Evolutionary conservation across 2,797 vertebrate species (phyloP).

Genomic region (Myiothlypis chrysogaster): DNA sequence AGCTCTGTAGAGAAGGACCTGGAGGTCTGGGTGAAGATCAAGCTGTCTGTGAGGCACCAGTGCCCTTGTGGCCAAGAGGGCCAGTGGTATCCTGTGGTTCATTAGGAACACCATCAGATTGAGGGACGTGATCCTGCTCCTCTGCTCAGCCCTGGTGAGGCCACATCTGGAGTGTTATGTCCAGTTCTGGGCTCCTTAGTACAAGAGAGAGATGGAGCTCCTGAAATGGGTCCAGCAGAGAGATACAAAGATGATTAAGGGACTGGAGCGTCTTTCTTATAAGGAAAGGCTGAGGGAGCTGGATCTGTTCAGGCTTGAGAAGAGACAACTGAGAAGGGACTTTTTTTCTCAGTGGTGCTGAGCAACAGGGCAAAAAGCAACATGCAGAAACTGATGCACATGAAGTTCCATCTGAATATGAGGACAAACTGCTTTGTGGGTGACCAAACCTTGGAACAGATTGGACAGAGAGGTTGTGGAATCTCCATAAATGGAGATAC

Average conservation of each 20-base stretch:
- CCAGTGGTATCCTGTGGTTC: background rate
- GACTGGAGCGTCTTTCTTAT: background rate
- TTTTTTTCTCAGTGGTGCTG: background rate
- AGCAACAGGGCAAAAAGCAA: background rate
- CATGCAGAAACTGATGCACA: background rate
- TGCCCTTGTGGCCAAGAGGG: background rate
- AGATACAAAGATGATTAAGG: background rate
- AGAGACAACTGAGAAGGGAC: background rate
- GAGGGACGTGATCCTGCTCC: rapidly evolving
- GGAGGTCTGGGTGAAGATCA: background rate
- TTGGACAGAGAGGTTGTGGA: background rate
- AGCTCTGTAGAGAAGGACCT: background rate
- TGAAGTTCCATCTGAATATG: background rate
- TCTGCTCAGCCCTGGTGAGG: background rate
- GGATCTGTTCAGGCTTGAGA: background rate
- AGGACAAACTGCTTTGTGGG: background rate
- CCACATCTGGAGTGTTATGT: background rate
- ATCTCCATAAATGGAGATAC: background rate
- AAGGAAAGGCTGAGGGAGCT: background rate
- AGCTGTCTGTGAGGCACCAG: background rate
- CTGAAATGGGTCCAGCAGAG: background rate
- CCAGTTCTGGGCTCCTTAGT: background rate
- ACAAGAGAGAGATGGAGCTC: background rate
- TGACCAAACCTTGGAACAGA: background rate
- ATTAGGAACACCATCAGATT: background rate